Conservation (phyloP, 1,140 invertebrate genomes). For the Achatina immaculata region DNA sequence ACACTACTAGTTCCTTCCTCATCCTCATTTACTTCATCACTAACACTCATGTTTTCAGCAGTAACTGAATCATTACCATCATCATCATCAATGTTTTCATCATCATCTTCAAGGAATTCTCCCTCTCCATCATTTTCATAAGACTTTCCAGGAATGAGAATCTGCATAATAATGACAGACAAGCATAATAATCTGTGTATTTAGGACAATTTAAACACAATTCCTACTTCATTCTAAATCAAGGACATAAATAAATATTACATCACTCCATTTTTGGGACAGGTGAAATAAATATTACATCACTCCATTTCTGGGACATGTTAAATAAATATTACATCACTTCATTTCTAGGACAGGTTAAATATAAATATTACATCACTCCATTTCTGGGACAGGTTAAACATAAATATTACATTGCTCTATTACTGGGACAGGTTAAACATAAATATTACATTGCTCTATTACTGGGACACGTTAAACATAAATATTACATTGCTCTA, state of each 20-base stretch:
- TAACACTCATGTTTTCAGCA: background rate
- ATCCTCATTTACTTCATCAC: constrained; percentile 48
- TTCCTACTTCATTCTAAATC: background rate
- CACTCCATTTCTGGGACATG: no score
- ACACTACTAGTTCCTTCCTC: no score
- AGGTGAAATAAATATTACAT: background rate
- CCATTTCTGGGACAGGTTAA: no score
- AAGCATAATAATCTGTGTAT: background rate
- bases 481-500: background rate
- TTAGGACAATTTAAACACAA: no score
- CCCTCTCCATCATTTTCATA: constrained; percentile 8
- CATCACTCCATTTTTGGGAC: background rate
- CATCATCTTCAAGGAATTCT: constrained; percentile 30
- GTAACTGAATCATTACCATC: background rate
- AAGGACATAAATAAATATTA: background rate
- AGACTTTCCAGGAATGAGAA: constrained; percentile 20
- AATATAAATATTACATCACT: background rate
- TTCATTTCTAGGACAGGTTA: no score
- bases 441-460: background rate
- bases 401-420: no score
- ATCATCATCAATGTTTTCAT: constrained; percentile 26
- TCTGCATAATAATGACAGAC: background rate
- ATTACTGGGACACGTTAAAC: no score
- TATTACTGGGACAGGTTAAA: no score
- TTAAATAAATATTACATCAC: background rate